These are phyloP conservation scores for Galeopterus variegatus DNA, from an alignment of 2,113 vertebrate genomes.

Conservation along the genomic window DNA sequence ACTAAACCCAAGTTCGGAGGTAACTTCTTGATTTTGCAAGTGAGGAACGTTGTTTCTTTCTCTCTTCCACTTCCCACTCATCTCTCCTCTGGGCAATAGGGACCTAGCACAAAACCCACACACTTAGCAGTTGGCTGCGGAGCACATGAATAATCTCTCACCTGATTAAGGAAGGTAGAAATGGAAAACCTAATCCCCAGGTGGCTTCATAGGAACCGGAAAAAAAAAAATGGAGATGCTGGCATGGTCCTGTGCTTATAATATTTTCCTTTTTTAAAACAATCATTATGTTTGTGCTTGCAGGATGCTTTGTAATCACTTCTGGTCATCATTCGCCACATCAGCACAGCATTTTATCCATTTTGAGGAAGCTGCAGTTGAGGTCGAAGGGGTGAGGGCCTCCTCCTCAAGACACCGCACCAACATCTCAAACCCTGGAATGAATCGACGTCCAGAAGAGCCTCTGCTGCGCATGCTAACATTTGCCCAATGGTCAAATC, in stretches of 20 bases:
- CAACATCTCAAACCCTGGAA: neutral
- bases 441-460: neutral
- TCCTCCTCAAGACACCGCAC: neutral
- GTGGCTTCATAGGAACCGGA: slow-evolving; percentile 51
- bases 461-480: neutral
- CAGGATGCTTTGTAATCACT: slow-evolving; percentile 80
- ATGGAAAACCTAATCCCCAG: slow-evolving; percentile 73
- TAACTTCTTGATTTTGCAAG: slow-evolving; percentile 47
- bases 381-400: slow-evolving; percentile 15
- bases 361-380: slow-evolving; percentile 59
- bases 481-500: neutral
- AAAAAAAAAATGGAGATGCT: slow-evolving; percentile 19
- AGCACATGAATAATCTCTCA: slow-evolving; percentile 43
- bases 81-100: slow-evolving; percentile 38
- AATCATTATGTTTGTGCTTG: slow-evolving; percentile 80
- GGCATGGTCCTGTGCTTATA: slow-evolving; percentile 63
- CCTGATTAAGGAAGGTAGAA: slow-evolving; percentile 55
- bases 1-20: slow-evolving; percentile 43
- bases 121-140: slow-evolving; percentile 28
- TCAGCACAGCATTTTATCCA: slow-evolving; percentile 70
- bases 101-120: neutral
- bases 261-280: slow-evolving; percentile 80
- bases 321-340: slow-evolving; percentile 48
- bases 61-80: neutral
- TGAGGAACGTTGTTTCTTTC: neutral